Evolutionary conservation across 2,797 vertebrate species (phyloP), one percentile per base, ranked within the genome.

Genomic region (Ctenopoma kingsleyae): DNA sequence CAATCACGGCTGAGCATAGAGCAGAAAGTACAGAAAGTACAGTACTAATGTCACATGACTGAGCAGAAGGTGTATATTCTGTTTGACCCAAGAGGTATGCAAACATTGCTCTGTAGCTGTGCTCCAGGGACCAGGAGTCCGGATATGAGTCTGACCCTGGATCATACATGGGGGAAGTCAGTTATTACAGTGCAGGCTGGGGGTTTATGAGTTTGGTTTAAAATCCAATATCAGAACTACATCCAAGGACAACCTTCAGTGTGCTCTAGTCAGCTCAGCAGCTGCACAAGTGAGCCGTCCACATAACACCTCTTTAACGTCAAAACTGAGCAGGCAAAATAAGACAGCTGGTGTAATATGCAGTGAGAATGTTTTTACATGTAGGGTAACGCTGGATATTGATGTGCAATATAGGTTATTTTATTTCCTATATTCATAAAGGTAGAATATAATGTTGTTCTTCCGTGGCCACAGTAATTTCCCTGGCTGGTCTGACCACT

Each of bases 141-240:
- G 94, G 93, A 95, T 94, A 94, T 89, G 93, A 95, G 89, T 76
- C 86, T 76, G 88, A 92, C 85, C 82, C 84, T 56, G 68, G 88
- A 89, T 88, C 87, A 88, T 81, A 84, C 63, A 58, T 57, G 79
- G 73, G 84, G 90, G 90, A 91, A 93, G 92, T 89, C 71, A 57
- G 87, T 88, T 93, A 88, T 87, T 91, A 90, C 70, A 85, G 82
- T 7, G 63, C 74, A 84, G 78, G 83, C 80, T 43, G 53, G 66
- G 60, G 71, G 83, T 84, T 90, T 91, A 90, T 82, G 86, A 90
- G 87, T 88, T 86, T 78, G 82, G 76, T 91, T 91, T 86, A 83
- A 93, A 91, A 91, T 90, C 87, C 86, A 88, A 90, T 85, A 87
- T 93, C 82, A 90, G 75, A 80, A 77, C 78, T 81, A 70, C 55